A percentile compares a stretch with the other conserved stretches of the same genome.
Evolutionary conservation across 2,797 vertebrate species (phyloP).

Genomic region (Leptatherina wallacei): DNA sequence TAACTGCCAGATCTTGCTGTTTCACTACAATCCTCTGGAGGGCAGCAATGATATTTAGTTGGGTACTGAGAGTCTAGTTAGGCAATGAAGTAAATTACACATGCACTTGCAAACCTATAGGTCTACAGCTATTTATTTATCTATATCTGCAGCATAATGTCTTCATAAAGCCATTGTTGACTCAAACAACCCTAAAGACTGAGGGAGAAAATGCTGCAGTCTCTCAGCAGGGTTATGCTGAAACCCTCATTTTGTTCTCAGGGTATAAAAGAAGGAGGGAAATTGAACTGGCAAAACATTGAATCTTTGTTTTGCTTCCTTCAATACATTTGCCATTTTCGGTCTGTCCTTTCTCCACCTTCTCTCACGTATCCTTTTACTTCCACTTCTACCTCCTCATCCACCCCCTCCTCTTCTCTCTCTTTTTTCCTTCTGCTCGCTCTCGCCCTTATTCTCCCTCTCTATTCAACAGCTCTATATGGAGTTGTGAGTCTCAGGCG

Average conservation of each 20-base stretch:
- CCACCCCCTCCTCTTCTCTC: not conserved
- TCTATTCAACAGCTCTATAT: slow-evolving; percentile 65
- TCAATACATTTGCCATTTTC: slow-evolving; percentile 46
- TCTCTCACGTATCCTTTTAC: not conserved
- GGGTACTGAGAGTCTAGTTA: not conserved
- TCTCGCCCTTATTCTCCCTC: slow-evolving; percentile 49
- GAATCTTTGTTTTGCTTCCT: slow-evolving; percentile 60
- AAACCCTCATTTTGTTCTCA: slow-evolving; percentile 36
- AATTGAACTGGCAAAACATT: slow-evolving; percentile 72
- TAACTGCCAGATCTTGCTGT: slow-evolving; percentile 9
- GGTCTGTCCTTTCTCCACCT: slow-evolving; percentile 2
- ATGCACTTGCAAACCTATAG: slow-evolving; percentile 20
- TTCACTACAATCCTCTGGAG: slow-evolving; percentile 60
- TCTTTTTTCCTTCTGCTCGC: slow-evolving; percentile 1
- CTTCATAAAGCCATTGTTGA: slow-evolving; percentile 30
- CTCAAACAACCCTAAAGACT: slow-evolving; percentile 26
- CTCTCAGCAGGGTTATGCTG: slow-evolving; percentile 20
- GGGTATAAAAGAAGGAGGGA: slow-evolving; percentile 38
- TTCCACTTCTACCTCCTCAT: not conserved
- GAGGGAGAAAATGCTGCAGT: slow-evolving; percentile 23
- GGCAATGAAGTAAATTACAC: slow-evolving; percentile 12
- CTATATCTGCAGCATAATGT: slow-evolving; percentile 21
- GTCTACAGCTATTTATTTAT: slow-evolving; percentile 34
- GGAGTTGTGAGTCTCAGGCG: slow-evolving; percentile 70
- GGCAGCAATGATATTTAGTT: slow-evolving; percentile 70